These are phyloP conservation scores for Cotesia congregata DNA, from an alignment of 2,888 invertebrate species.

Conservation along the genomic window DNA sequence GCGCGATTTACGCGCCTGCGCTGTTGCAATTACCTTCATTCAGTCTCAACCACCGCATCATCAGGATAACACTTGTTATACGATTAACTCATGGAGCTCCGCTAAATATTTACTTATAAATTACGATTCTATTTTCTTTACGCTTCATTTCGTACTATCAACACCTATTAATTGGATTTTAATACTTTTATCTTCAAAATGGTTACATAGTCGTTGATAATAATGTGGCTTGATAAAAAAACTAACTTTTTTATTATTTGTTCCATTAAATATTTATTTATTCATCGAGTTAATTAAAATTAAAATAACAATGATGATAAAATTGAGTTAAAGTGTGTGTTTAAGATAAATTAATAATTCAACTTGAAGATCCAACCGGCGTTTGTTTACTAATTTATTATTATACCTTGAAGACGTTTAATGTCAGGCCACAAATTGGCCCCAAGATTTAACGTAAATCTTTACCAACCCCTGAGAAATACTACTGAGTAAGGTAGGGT, in stretches of 20 bases:
- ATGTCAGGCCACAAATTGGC: constrained; percentile 52
- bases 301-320: background rate
- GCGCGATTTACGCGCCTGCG: constrained; percentile 35
- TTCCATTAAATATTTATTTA: background rate
- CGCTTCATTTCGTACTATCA: background rate
- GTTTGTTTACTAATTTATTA: constrained; percentile 18
- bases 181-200: background rate
- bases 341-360: background rate
- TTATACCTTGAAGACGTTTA: constrained; percentile 11
- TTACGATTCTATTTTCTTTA: background rate
- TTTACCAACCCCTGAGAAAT: constrained; percentile 44
- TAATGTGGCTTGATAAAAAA: background rate
- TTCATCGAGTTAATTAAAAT: background rate
- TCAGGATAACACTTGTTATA: constrained; percentile 36
- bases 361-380: background rate
- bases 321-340: background rate
- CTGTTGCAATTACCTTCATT: constrained; percentile 30
- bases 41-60: constrained; percentile 41
- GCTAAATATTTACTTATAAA: background rate
- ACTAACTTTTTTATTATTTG: background rate
- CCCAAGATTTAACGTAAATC: constrained; percentile 56
- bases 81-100: constrained; percentile 32
- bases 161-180: background rate
- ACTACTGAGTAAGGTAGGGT: constrained; percentile 43
- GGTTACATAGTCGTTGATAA: background rate